phyloP scores from a whole-genome alignment of 2,888 invertebrate species.

The Campopleginae sp. region DNA sequence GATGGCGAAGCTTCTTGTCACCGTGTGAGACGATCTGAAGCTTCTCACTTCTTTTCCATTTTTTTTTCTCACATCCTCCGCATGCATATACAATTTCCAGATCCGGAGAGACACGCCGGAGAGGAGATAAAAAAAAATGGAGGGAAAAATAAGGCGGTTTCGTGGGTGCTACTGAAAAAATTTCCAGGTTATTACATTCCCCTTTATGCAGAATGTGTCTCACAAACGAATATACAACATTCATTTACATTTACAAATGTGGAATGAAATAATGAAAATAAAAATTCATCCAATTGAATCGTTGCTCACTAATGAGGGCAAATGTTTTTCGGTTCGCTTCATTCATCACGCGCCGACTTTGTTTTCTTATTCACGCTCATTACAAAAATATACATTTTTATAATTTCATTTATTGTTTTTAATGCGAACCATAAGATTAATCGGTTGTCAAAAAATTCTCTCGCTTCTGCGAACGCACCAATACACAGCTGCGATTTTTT shows the following conservation, averaged over 20 bases:
- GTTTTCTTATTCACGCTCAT: neutral
- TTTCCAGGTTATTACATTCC: conserved; percentile 11
- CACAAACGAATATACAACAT: neutral
- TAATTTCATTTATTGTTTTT: neutral
- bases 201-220: neutral
- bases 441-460: neutral
- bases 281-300: neutral
- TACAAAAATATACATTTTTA: neutral
- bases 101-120: neutral
- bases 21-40: conserved; percentile 24
- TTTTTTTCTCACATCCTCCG: conserved; percentile 47
- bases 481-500: neutral
- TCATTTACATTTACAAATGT: neutral
- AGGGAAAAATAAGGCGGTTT: neutral
- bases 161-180: neutral
- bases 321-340: neutral
- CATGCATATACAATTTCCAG: conserved; percentile 21
- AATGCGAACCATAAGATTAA: neutral
- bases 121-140: neutral
- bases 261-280: neutral
- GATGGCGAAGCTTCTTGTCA: conserved; percentile 32
- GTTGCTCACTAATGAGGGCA: neutral
- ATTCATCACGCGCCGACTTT: neutral
- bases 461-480: neutral
- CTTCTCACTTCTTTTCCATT: conserved; percentile 26